Base-by-base conservation (phyloP, 2,888 invertebrate species). In the Diogma glabrata region DNA sequence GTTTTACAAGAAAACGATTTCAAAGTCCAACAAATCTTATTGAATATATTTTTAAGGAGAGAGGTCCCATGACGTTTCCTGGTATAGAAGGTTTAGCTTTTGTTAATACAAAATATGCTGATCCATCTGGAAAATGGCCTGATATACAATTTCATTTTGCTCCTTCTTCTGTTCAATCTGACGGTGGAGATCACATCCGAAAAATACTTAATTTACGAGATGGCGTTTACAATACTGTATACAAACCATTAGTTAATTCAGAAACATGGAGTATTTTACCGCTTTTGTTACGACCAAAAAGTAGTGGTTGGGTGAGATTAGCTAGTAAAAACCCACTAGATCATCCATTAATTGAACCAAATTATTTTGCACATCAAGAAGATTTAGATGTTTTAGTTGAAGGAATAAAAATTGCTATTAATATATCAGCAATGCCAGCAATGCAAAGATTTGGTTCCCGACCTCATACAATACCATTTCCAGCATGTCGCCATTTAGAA, bases 51-150 rank as follows among this genome's bases (percentile, higher is more conserved):
- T 57, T 87, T 46, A 79, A 84, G 56, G 88, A 89, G 61, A 77
- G 81, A 59, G 91, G 91, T 0, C 89, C 90, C 0, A 77, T 90
- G 81, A 89, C 90, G 0, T 72, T 79, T 3, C 84, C 85, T 52
- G 90, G 90, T 0, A 82, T 92, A 2, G 92, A 92, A 69, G 91
- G 86, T 0, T 69, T 91, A 1, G 91, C 90, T 0, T 92, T 91
- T 61, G 79, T 92, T 3, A 90, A 91, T 60, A 85, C 89, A 0
- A 87, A 85, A 63, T 89, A 84, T 65, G 87, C 89, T n/a, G 86
- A 89, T 30, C 70, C 76, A 1, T 77, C 80, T 0, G 80, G 81
- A 0, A 77, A 81, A 53, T 89, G 84, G 80, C 91, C 91, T 0
- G 91, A 92, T 57, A 77, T 91, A 43, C 88, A 91, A 62, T 89